Percentiles rank a stretch among this genome's conserved stretches.
These are phyloP conservation scores for Netelia melanura DNA, from an alignment of 2,888 invertebrate species.

Conservation along the genomic window DNA sequence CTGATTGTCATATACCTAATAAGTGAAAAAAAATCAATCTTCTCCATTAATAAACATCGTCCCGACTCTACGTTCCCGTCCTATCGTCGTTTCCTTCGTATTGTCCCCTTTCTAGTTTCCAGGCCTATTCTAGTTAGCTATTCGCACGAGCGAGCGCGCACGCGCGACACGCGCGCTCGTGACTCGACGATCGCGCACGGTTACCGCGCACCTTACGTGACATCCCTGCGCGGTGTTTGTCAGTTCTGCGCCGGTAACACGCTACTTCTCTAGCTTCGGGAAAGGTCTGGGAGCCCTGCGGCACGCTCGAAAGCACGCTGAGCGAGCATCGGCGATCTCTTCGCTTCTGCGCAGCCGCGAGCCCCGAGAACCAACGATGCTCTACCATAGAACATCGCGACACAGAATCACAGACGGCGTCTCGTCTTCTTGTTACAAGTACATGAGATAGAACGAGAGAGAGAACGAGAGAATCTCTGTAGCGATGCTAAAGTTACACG, in stretches of 20 bases:
- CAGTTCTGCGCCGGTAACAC: neutral
- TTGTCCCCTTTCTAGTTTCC: conserved; percentile 31
- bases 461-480: conserved; percentile 12
- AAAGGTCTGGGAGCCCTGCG: conserved; percentile 56
- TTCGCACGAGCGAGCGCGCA: neutral
- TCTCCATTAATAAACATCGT: conserved; percentile 47
- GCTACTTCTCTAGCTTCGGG: conserved; percentile 37
- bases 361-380: neutral
- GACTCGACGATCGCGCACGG: conserved; percentile 56
- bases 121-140: neutral
- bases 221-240: conserved; percentile 42
- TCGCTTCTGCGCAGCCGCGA: conserved; percentile 9
- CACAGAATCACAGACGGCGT: conserved; percentile 14
- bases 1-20: conserved; percentile 39
- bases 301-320: conserved; percentile 14
- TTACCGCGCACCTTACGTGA: conserved; percentile 64
- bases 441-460: conserved; percentile 9
- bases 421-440: conserved; percentile 8
- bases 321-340: conserved; percentile 4
- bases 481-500: conserved; percentile 47
- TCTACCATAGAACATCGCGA: conserved; percentile 17
- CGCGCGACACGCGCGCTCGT: conserved; percentile 24
- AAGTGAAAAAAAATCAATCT: conserved; percentile 27
- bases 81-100: conserved; percentile 19
- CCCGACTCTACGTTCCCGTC: conserved; percentile 25